phyloP scores from a whole-genome alignment of 2,888 invertebrate species.

The Bombylius discolor region DNA sequence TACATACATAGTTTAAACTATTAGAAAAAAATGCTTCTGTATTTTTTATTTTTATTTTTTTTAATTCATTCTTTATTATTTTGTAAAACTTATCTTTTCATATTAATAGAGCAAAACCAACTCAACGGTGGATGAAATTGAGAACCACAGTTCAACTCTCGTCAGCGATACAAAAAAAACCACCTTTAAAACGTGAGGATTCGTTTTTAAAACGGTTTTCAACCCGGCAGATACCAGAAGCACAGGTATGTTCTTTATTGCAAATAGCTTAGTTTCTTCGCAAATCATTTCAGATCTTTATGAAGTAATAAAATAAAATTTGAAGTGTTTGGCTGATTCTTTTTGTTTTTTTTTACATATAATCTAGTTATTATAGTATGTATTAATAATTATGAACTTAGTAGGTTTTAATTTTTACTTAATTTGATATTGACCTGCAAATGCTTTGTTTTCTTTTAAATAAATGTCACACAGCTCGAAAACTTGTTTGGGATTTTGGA shows the following conservation, averaged over 20 bases:
- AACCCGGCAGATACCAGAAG: slow-evolving; percentile 77
- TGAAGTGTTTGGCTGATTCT: too few relatives aligned
- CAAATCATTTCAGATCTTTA: too few relatives aligned
- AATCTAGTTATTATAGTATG: too few relatives aligned
- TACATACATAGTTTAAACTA: background rate
- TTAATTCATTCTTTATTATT: background rate
- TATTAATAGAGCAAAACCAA: slow-evolving; percentile 69
- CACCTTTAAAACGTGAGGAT: slow-evolving; percentile 79
- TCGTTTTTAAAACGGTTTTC: slow-evolving; percentile 90
- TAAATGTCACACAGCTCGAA: too few relatives aligned
- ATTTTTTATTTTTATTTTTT: background rate
- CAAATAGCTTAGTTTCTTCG: background rate
- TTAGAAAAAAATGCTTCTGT: slow-evolving; percentile 1
- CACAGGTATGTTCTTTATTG: slow-evolving; percentile 47
- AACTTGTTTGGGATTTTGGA: too few relatives aligned
- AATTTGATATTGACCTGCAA: too few relatives aligned
- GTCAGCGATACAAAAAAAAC: slow-evolving; percentile 81
- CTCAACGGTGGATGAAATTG: slow-evolving; percentile 93
- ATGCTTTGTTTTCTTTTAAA: too few relatives aligned
- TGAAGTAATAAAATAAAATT: too few relatives aligned
- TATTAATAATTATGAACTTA: too few relatives aligned
- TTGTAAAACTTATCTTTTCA: background rate
- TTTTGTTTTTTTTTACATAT: too few relatives aligned
- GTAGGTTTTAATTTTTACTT: too few relatives aligned
- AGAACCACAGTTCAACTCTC: slow-evolving; percentile 86